These are phyloP conservation scores for Caenorhabditis brenneri DNA, from an alignment of 1,140 invertebrate species.

Conservation along the genomic window DNA sequence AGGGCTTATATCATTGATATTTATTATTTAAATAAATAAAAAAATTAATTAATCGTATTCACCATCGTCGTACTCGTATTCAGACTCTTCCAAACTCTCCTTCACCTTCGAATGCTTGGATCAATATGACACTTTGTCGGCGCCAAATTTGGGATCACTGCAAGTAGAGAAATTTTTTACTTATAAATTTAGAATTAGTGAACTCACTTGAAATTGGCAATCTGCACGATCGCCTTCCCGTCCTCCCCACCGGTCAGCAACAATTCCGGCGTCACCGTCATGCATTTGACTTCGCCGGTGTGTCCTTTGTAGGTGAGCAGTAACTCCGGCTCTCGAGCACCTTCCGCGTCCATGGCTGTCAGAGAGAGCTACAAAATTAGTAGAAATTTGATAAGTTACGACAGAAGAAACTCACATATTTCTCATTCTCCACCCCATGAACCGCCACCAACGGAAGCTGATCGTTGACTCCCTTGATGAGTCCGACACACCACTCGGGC, in stretches of 20 bases:
- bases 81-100: no score
- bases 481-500: neutral
- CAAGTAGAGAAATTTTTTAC: neutral
- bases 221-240: neutral
- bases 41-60: no score
- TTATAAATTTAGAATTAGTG: no score
- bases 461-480: constrained; percentile 12
- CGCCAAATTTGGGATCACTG: neutral
- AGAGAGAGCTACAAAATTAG: neutral
- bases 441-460: neutral
- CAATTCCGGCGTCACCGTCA: neutral
- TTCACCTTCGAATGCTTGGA: no score
- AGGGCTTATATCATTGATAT: no score
- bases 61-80: no score
- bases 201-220: constrained; percentile 21
- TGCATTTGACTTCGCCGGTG: constrained; percentile 6
- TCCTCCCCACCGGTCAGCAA: neutral
- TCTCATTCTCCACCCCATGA: constrained; percentile 3
- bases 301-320: neutral
- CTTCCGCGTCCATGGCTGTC: neutral
- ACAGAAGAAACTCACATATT: neutral
- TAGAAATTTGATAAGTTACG: no score
- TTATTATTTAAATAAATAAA: no score
- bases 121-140: no score
- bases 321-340: neutral